Percentiles rank a stretch among this genome's conserved stretches.
phyloP scores from a whole-genome alignment of 1,140 invertebrate genomes.

The Drosophila pruinosa region DNA sequence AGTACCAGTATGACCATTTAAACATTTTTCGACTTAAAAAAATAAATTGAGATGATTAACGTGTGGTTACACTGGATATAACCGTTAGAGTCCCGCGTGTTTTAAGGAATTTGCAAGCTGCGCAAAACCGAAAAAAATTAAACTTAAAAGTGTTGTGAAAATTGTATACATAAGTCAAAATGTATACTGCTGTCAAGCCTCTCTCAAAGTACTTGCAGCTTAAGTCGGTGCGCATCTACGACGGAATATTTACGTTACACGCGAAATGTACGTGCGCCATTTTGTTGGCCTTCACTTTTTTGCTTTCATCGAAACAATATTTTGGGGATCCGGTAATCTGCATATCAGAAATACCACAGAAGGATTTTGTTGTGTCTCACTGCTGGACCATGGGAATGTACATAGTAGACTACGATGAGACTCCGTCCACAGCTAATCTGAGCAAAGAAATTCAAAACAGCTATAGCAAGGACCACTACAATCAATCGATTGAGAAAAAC shows the following conservation, averaged over 20 bases:
- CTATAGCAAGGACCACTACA: neutral
- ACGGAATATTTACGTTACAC: constrained; percentile 87
- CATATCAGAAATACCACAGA: constrained; percentile 83
- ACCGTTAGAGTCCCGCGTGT: constrained; percentile 70
- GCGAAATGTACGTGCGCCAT: constrained; percentile 87
- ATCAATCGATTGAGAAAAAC: constrained; percentile 19
- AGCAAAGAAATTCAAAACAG: neutral
- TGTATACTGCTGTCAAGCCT: constrained; percentile 72
- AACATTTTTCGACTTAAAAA: no score
- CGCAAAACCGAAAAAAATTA: neutral
- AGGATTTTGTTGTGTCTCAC: constrained; percentile 87
- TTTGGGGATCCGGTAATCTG: constrained; percentile 89
- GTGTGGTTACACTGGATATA: neutral
- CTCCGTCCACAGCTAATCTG: constrained; percentile 71
- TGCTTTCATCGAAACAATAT: constrained; percentile 89
- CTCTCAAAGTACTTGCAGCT: constrained; percentile 84
- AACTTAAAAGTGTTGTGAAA: neutral
- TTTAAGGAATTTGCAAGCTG: neutral
- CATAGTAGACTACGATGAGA: constrained; percentile 84
- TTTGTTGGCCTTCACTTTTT: constrained; percentile 86
- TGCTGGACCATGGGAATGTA: constrained; percentile 92
- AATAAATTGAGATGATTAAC: no score
- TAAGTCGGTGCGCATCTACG: constrained; percentile 86
- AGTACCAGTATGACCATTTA: neutral
- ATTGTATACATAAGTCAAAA: constrained; percentile 25